Base-by-base conservation (phyloP, 2,113 vertebrate species). In the Saguinus midas region DNA sequence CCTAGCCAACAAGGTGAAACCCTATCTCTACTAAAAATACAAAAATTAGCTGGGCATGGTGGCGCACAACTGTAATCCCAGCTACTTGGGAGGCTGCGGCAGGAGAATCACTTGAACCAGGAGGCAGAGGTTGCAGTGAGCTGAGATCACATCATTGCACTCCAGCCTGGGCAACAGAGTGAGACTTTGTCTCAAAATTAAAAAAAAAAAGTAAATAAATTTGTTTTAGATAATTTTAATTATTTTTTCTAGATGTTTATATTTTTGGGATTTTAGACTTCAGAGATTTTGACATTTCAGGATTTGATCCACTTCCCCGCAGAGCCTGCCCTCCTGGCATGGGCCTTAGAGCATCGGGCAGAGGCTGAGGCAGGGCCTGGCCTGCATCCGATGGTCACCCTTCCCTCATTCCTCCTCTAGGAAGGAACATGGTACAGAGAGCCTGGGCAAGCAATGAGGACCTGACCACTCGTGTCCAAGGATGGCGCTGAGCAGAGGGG, bases 51-150 rank as follows among this genome's bases (percentile, higher is more conserved):
- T 1, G 1, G 61, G 61, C 12, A 0, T 14, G 61, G 61, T 64
- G 61, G 61, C 0, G 1, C 5, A 2, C 0, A 1, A 12, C 27
- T 32, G 61, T 64, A 64, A 6, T 64, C 12, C 61, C 61, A 64
- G 27, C 27, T 64, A 64, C 27, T 1, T 0, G 27, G 27, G 61
- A 64, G 27, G 61, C 5, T 32, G 12, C 14, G 61, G 61, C 61
- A 64, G 61, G 5, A 64, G 61, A 64, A 64, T 32, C 12, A 12
- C 61, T 6, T 64, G 61, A 64, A 64, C 61, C 12, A 0, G 61
- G 61, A 64, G 27, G 61, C 1, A 0, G 61, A 64, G 12, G 27
- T 64, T 64, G 2, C 27, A 32, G 61, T 29, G 61, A 64, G 61
- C 61, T 12, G 1, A 64, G 61, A 64, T 64, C 5, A 0, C 2